A percentile compares a stretch with the other conserved stretches of the same genome.
Conservation (phyloP, 2,888 invertebrate species). For the Acanthopleura granulata region DNA sequence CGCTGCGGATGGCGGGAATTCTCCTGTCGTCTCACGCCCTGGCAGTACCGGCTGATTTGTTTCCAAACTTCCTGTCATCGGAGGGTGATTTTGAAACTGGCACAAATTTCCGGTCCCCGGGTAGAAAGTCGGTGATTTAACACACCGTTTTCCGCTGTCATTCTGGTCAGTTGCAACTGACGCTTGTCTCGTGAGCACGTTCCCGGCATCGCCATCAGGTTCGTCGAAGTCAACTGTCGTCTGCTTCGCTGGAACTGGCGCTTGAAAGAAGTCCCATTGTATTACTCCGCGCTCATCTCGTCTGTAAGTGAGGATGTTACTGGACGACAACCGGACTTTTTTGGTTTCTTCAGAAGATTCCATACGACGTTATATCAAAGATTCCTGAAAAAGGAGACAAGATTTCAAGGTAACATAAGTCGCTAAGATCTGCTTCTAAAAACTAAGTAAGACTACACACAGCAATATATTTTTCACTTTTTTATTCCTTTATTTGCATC, state of each 20-base stretch:
- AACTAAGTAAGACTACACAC: too few relatives aligned
- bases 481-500: too few relatives aligned
- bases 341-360: too few relatives aligned
- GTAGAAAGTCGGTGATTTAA: not conserved
- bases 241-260: not conserved
- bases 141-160: not conserved
- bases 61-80: not conserved
- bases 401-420: too few relatives aligned
- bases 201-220: not conserved
- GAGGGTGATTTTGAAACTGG: not conserved
- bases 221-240: not conserved
- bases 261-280: not conserved
- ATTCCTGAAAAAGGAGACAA: too few relatives aligned
- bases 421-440: too few relatives aligned
- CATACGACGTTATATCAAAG: too few relatives aligned
- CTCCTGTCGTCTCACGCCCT: not conserved
- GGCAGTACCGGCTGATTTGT: not conserved
- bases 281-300: not conserved
- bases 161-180: too few relatives aligned
- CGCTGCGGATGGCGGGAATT: not conserved
- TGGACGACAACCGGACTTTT: too few relatives aligned
- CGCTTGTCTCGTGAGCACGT: not conserved
- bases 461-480: too few relatives aligned
- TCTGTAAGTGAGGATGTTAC: constrained; percentile 3
- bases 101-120: not conserved